Conservation (phyloP, 2,113 vertebrate genomes). For the Bubalus kerabau region DNA sequence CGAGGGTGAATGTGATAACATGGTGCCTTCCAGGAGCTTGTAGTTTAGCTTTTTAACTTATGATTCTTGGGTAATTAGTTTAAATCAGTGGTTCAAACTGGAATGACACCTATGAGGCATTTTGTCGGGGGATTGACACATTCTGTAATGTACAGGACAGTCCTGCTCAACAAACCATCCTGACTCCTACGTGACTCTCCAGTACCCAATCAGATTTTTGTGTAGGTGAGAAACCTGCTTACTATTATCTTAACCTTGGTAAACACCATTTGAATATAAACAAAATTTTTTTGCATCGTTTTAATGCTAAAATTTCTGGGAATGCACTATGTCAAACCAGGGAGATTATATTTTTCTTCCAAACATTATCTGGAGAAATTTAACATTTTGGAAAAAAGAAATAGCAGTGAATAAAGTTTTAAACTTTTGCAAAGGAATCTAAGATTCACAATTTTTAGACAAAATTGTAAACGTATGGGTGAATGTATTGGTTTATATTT, state of each 20-base stretch:
- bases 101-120: background rate
- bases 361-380: constrained; percentile 21
- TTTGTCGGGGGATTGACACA: background rate
- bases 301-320: constrained; percentile 27
- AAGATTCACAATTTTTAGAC: background rate
- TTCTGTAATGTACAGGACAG: background rate
- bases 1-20: background rate
- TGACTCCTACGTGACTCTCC: background rate
- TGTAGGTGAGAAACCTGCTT: background rate
- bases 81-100: background rate
- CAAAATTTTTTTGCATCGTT: background rate
- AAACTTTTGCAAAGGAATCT: constrained; percentile 5
- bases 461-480: background rate
- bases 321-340: background rate
- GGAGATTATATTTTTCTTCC: constrained; percentile 8
- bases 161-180: background rate
- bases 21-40: background rate
- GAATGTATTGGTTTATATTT: constrained; percentile 8
- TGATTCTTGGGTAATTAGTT: background rate
- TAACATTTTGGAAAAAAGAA: constrained; percentile 13
- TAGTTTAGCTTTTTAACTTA: background rate
- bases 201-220: background rate
- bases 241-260: background rate
- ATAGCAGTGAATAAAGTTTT: constrained; percentile 11
- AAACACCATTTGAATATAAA: background rate